phyloP scores from a whole-genome alignment of 2,113 vertebrate species.

The Bagarius yarrelli region DNA sequence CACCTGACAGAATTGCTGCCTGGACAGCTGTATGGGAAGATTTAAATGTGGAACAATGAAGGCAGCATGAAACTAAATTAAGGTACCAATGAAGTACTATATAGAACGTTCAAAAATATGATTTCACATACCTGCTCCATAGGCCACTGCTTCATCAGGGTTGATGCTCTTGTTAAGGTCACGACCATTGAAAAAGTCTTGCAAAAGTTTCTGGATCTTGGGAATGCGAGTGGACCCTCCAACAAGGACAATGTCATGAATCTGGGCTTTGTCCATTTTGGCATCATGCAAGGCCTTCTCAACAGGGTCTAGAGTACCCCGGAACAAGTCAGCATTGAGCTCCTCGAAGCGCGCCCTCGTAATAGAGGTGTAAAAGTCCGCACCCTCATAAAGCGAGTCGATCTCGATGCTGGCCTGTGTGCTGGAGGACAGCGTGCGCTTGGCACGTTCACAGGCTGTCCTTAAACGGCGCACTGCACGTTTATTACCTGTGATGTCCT shows the following conservation, averaged over 20 bases:
- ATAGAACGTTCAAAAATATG: neutral
- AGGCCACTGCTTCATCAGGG: constrained; percentile 88
- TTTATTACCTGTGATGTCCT: constrained; percentile 87
- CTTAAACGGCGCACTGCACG: constrained; percentile 82
- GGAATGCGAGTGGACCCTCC: constrained; percentile 92
- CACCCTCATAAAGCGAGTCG: constrained; percentile 84
- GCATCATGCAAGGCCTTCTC: constrained; percentile 86
- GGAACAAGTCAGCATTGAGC: constrained; percentile 85
- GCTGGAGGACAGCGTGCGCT: constrained; percentile 88
- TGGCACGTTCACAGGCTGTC: constrained; percentile 86
- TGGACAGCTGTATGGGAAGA: constrained; percentile 76
- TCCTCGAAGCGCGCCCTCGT: constrained; percentile 89
- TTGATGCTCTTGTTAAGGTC: constrained; percentile 94
- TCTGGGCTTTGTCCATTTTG: constrained; percentile 85
- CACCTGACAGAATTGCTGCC: constrained; percentile 86
- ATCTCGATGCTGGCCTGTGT: constrained; percentile 91
- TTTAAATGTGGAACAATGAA: neutral
- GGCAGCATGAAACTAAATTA: neutral
- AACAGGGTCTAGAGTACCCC: constrained; percentile 87
- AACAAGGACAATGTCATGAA: constrained; percentile 88
- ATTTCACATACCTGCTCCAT: constrained; percentile 76
- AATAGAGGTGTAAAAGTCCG: constrained; percentile 89
- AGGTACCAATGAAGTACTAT: neutral
- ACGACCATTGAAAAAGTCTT: constrained; percentile 87
- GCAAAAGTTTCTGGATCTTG: constrained; percentile 87